Base-by-base conservation (phyloP, 2,888 invertebrate species). In the Chirona hameri region DNA sequence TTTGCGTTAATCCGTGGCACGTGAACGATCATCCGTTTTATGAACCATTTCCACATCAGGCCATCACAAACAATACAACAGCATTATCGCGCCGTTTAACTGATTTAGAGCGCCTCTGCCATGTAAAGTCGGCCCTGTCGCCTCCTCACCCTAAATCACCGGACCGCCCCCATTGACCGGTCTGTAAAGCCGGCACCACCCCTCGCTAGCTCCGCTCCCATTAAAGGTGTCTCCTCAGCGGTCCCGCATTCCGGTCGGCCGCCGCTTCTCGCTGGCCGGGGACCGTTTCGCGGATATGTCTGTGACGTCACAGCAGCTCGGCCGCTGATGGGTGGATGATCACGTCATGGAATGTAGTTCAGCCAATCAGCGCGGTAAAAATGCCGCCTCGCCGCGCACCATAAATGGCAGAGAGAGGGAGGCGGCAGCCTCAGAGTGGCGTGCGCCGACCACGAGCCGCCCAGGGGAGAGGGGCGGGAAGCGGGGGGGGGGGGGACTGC, bases 291-390 rank as follows among this genome's bases (percentile, higher is more conserved):
- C 31, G 39, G 72, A 72, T 5, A 31, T 21, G 21, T 14, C 5
- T 21, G 31, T 39, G 72, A 31, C 72, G 72, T 69, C 69, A 69
- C 27, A 10, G 7, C 69, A 29, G 24, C 12, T n/a, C 69, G 29
- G 31, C 15, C 72, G 31, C 72, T 39, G 69, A 72, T 39, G 24
- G 72, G 72, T 29, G 9, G 31, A 15, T 21, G 72, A 24, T 72
- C 5, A 72, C 72, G 10, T 72, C 72, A 72, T 72, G 72, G n/a
- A 72, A 39, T 39, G 72, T 39, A 39, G 72, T 39, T 72, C 72
- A n/a, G 9, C 72, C 72, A 72, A 72, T 39, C 72, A 72, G 69
- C 27, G 69, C 9, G n/a, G 12, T 21, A 14, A 72, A 72, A 72
- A 39, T 4, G 21, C 7, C 72, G 21, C 29, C 18, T 31, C 15